Evolutionary conservation across 1,140 invertebrate genomes (phyloP), one percentile per base, ranked within the genome.

Genomic region (Physella acuta): DNA sequence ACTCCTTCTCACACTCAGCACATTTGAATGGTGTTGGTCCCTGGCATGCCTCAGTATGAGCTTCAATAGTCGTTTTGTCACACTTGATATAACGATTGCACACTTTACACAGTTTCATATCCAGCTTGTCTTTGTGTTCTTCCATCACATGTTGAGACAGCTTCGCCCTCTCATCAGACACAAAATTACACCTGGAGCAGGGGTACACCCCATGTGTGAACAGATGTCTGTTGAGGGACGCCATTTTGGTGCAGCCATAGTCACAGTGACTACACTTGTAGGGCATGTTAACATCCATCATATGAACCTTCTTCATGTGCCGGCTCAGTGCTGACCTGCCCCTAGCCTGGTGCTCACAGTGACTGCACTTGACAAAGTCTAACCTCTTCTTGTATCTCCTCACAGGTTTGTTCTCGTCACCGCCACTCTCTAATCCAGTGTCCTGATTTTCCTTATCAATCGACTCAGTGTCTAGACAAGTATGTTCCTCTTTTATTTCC

Each of bases 1-100:
- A 82, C 62, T 80, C 77, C 64, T 82, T 82, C 58, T 75, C 70
- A 71, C 81, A 82, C 67, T 75, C 72, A 34, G 71, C 69, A 70
- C 81, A 82, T 52, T 71, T 74, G 59, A 77, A 80, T 36, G 74
- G 76, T 39, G 75, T 73, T 37, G 78, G 76, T 16, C 80, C 79
- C 53, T 75, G 68, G 68, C 81, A 82, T 17, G 70, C 67, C 30
- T 73, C 65, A 51, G 79, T 76, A 67, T 82, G 81, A 73, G 79
- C 59, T 58, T 81, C 80, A 55, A 81, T 68, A 30, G 75, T 67
- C 11, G 75, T 60, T n/a, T 75, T 70, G 44, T 75, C 76, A 69
- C 77, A 78, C 58, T 79, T 75, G 52, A 81, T 73, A 58, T 80
- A 78, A 24, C 77, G 70, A 39, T 72, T 75, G 62, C 81, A 82